Conservation (phyloP, 2,888 invertebrate species). For the Bugula neritina region DNA sequence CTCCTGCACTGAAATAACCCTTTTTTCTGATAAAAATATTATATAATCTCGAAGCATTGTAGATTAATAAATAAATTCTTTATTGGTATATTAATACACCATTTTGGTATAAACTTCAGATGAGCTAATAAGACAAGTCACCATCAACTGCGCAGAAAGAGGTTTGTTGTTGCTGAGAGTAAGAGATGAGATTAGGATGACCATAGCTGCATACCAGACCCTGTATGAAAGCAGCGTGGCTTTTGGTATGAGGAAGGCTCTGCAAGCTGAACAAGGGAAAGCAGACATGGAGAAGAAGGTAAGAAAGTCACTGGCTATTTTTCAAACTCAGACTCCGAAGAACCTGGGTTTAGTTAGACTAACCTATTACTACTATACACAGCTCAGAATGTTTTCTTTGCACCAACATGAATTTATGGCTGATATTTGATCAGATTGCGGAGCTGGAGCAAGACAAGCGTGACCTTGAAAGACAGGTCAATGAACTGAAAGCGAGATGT, state of each 20-base stretch:
- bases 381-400: no score
- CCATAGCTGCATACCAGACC: slow-evolving; percentile 91
- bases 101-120: slow-evolving; percentile 58
- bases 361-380: no score
- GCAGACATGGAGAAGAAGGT: slow-evolving; percentile 53
- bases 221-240: slow-evolving; percentile 95
- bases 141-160: slow-evolving; percentile 92
- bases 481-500: slow-evolving; percentile 54
- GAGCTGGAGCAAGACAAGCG: slow-evolving; percentile 65
- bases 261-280: slow-evolving; percentile 85
- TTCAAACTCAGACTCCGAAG: no score
- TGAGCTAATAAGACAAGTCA: slow-evolving; percentile 84
- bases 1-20: no score
- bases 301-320: no score
- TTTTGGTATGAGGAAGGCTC: slow-evolving; percentile 94
- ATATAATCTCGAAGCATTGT: no score
- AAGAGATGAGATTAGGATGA: slow-evolving; percentile 91
- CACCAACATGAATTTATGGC: no score
- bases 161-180: slow-evolving; percentile 85
- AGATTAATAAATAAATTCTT: no score
- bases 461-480: slow-evolving; percentile 71
- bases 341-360: no score
- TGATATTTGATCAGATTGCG: slow-evolving; percentile 47
- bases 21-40: no score
- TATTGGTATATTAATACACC: no score